Evolutionary conservation across 2,113 vertebrate species (phyloP), one percentile per base, ranked within the genome.

Genomic region (Andinoacara biseriatus): DNA sequence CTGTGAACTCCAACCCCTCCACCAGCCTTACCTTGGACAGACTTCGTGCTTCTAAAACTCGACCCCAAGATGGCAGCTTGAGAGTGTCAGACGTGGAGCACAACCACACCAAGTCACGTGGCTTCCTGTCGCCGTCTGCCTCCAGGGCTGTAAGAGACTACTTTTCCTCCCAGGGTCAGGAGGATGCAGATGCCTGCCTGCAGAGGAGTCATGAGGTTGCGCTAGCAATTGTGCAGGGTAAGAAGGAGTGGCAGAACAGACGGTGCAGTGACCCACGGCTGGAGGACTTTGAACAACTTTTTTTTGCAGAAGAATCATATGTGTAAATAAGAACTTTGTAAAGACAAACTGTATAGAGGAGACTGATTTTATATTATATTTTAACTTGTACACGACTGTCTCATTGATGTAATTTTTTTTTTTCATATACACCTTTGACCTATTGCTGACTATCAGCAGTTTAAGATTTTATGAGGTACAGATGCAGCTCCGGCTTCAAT

Each of bases 201-300:
- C 89, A 87, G 75, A 93, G 86, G 87, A 91, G 91, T 20, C 91
- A 76, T 81, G 94, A 95, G 90, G 93, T 94, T 85, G 92, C 87
- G 15, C 83, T 95, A 52, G 94, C 94, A 1, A 90, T 91, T 9
- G 90, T 89, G 46, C 95, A 93, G 87, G 90, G 90, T 77, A 95
- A 94, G 88, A 92, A 85, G 78, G 95, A 94, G 72, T 95, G 94
- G 95, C 95, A 94, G 90, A 95, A 87, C 88, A 88, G 94, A 83
- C 85, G 91, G 58, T 97, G 93, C 93, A 95, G 90, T 61, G 94
- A 95, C 92, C 95, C 96, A 4, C 94, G 89, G 56, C 93, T 95
- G 91, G 95, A 97, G 81, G 95, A 96, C 83, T 95, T 95, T 65
- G 95, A 96, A 85, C 94, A 96, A 94, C 95, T 95, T 78, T 94